These are phyloP conservation scores for Narcine bancroftii DNA, from an alignment of 2,113 vertebrate species.

Conservation along the genomic window DNA sequence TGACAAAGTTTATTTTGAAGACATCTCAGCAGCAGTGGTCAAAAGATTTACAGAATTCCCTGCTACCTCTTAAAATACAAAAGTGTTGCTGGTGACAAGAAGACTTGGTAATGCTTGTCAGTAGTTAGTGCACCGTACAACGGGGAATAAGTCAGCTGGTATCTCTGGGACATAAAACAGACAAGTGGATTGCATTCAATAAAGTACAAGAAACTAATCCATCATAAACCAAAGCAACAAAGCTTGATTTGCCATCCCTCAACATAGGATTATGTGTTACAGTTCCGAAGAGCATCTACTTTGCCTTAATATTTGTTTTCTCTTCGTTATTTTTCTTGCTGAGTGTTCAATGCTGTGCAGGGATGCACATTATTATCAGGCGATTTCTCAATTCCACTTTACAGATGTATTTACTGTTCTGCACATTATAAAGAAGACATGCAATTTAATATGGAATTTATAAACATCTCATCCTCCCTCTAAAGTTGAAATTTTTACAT, in stretches of 20 bases:
- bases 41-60: background rate
- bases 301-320: background rate
- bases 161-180: background rate
- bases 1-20: background rate
- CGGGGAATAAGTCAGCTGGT: background rate
- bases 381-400: background rate
- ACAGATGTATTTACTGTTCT: background rate
- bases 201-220: conserved; percentile 6
- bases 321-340: background rate
- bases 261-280: conserved; percentile 12
- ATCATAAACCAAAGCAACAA: conserved; percentile 13
- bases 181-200: background rate
- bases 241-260: conserved; percentile 12
- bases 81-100: background rate
- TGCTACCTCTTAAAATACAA: background rate
- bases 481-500: background rate
- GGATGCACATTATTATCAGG: background rate
- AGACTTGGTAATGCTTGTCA: conserved; percentile 16
- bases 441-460: background rate
- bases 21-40: background rate
- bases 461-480: background rate
- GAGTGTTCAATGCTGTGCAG: background rate
- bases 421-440: background rate
- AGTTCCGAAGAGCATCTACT: conserved; percentile 17
- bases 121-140: background rate